Evolutionary conservation across 2,888 invertebrate species (phyloP).

Genomic region (Coleophora deauratella): DNA sequence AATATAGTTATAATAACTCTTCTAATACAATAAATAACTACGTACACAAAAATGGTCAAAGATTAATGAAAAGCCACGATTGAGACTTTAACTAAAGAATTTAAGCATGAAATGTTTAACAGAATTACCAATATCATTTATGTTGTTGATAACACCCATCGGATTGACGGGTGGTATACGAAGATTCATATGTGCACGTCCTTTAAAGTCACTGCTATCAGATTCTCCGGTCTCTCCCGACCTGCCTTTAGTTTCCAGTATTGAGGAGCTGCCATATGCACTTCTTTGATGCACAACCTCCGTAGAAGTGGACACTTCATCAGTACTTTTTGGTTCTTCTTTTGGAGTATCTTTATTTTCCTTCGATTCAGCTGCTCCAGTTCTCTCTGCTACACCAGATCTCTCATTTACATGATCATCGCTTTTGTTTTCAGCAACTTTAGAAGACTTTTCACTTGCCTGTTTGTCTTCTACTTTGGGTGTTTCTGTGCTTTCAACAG

Average conservation of each 20-base stretch:
- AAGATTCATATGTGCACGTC: background rate
- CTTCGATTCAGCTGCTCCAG: background rate
- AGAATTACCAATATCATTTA: background rate
- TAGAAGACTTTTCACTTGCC: background rate
- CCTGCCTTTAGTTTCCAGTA: slow-evolving; percentile 8
- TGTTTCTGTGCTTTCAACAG: no score
- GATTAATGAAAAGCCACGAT: no score
- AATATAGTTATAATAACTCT: no score
- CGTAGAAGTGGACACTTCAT: no score
- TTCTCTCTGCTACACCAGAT: background rate
- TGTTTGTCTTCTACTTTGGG: background rate
- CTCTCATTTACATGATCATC: background rate
- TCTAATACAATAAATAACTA: no score
- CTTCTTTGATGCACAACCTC: background rate
- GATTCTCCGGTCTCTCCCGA: background rate
- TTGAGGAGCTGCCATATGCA: background rate
- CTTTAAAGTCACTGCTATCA: background rate
- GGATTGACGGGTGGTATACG: background rate
- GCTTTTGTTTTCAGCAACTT: background rate
- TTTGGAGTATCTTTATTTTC: no score
- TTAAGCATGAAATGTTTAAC: no score
- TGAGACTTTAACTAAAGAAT: no score
- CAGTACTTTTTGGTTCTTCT: no score
- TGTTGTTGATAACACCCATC: background rate
- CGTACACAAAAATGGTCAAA: no score